Conservation (phyloP, 2,113 vertebrate species). For the Spermophilus dauricus region DNA sequence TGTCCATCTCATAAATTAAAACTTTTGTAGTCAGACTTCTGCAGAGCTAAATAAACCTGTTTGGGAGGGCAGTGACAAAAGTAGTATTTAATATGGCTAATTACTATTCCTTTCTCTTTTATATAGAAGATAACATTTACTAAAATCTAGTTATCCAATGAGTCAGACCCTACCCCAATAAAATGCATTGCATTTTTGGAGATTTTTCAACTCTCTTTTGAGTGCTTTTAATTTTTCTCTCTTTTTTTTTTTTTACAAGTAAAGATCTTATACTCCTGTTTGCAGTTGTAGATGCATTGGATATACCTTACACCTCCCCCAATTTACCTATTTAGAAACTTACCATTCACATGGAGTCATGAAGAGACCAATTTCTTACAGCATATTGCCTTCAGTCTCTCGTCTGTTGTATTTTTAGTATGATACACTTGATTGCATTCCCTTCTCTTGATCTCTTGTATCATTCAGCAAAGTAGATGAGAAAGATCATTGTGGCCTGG, state of each 20-base stretch:
- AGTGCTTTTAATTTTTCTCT: background rate
- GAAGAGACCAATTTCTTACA: background rate
- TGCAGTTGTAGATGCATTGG: background rate
- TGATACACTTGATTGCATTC: background rate
- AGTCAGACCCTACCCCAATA: constrained; percentile 2
- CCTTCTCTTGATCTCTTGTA: background rate
- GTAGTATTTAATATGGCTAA: background rate
- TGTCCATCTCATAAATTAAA: background rate
- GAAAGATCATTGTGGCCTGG: background rate
- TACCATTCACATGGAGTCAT: background rate
- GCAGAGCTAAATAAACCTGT: background rate
- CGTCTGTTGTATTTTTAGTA: background rate
- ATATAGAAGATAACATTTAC: background rate
- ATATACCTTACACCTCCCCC: background rate
- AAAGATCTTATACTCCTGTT: background rate
- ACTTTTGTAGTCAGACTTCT: constrained; percentile 5
- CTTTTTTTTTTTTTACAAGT: background rate
- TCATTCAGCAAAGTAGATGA: background rate
- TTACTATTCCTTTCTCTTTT: background rate
- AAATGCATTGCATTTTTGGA: constrained; percentile 25
- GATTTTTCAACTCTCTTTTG: background rate
- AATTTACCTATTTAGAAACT: background rate
- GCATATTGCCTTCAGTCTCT: background rate
- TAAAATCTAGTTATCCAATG: constrained; percentile 8
- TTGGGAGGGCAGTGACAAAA: background rate